phyloP scores from a whole-genome alignment of 2,113 vertebrate genomes.

The Scophthalmus maximus region DNA sequence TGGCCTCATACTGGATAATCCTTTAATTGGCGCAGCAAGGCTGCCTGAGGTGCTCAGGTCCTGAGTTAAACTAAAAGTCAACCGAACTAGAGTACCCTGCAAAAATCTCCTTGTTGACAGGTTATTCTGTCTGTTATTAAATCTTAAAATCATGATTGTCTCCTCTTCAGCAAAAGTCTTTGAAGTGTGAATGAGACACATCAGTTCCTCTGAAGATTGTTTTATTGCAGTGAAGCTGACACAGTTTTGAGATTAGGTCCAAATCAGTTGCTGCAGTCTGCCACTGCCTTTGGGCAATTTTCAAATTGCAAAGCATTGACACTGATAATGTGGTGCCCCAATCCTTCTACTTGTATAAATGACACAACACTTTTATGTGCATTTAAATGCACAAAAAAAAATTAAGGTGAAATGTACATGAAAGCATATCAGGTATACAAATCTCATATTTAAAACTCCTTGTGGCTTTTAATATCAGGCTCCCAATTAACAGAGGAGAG shows the following conservation, averaged over 20 bases:
- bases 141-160: constrained; percentile 1
- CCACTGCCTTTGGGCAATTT: constrained; percentile 36
- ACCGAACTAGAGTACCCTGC: constrained; percentile 22
- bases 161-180: neutral
- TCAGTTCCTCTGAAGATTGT: neutral
- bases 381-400: constrained; percentile 17
- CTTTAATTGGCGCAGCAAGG: constrained; percentile 58
- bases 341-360: constrained; percentile 19
- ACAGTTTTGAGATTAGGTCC: constrained; percentile 32
- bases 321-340: constrained; percentile 11
- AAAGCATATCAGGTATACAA: constrained; percentile 13
- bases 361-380: constrained; percentile 8
- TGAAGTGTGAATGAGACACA: constrained; percentile 29
- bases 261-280: constrained; percentile 26
- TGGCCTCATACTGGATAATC: constrained; percentile 62
- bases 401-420: constrained; percentile 3
- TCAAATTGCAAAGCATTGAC: constrained; percentile 30
- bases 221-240: constrained; percentile 13
- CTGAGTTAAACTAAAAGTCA: constrained; percentile 34
- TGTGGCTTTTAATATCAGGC: constrained; percentile 39
- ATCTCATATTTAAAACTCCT: constrained; percentile 30
- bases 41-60: constrained; percentile 45
- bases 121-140: constrained; percentile 24
- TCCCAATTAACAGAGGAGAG: constrained; percentile 25
- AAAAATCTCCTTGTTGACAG: constrained; percentile 4